A percentile compares a stretch with the other conserved stretches of the same genome.
phyloP scores from a whole-genome alignment of 30 jellyfish, hydroid and myxozoan genomes.

The Catostylus mosaicus region DNA sequence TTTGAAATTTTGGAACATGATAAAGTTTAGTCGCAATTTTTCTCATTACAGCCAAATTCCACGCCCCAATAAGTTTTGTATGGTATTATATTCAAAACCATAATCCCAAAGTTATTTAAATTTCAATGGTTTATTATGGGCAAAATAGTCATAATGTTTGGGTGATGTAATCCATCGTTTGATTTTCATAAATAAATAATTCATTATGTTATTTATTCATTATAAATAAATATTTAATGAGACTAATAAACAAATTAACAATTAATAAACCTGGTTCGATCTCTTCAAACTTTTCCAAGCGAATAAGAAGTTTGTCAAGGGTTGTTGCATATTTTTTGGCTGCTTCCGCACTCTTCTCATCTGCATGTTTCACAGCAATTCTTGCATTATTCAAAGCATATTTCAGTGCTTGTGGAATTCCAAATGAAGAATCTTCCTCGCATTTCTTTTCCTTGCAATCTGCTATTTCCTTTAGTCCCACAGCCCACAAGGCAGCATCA shows the following conservation, averaged over 20 bases:
- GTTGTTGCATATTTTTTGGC: background rate
- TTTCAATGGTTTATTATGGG: no score
- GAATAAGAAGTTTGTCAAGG: slow-evolving; percentile 34
- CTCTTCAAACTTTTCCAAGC: slow-evolving; percentile 28
- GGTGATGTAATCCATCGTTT: no score
- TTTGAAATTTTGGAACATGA: no score
- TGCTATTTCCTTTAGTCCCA: slow-evolving; percentile 20
- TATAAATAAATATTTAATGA: no score
- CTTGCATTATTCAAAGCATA: slow-evolving; percentile 71
- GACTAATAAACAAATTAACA: background rate
- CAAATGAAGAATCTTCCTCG: slow-evolving; percentile 42
- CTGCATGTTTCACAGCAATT: slow-evolving; percentile 31
- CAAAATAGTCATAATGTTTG: no score
- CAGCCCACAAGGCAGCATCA: slow-evolving; percentile 64
- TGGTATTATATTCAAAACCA: no score
- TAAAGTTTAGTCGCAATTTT: no score
- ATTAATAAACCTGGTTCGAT: slow-evolving; percentile 10
- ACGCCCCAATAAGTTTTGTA: no score
- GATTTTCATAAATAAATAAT: no score
- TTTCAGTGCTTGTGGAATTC: slow-evolving; percentile 45
- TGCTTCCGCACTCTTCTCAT: slow-evolving; percentile 4
- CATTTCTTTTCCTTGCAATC: slow-evolving; percentile 40
- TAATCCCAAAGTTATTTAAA: no score
- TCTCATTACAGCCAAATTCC: no score
- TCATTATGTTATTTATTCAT: no score